Base-by-base conservation (phyloP, 2,888 invertebrate species). In the Metopia argyrocephala region DNA sequence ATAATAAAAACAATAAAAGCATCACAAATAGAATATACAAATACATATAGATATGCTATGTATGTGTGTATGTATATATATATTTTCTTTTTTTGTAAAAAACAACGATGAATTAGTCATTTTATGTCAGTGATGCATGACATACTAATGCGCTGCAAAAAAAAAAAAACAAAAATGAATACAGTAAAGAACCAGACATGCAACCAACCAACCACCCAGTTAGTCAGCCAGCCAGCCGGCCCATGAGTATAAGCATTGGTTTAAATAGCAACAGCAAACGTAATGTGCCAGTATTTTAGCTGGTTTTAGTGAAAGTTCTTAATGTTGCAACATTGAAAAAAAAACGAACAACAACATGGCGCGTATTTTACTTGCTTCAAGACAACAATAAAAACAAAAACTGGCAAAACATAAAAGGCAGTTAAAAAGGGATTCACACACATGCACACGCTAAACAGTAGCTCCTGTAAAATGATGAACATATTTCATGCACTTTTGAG, bases 401-500 rank as follows among this genome's bases (percentile, higher is more conserved):
- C 50, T 12, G 3, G 12, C 38, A 12, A 20, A 6, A 25, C 52
- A 45, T 21, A 70, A 31, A 50, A 12, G 48, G 62, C n/a, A 18
- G 27, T 20, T 21, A 7, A 66, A 20, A 73, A 66, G 31, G 54
- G 31, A 48, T 52, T 65, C 50, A n/a, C 54, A 61, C 78, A 78
- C 68, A 73, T 4, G 1, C 2, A 31, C 31, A 38, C 38, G 15
- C 15, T 12, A 12, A 38, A 38, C 9, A 38, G 9, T 38, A 38
- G 9, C 15, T 9, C 38, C 76, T 71, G 50, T n/a, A n/a, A 75
- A 81, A 78, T 74, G 73, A 80, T 81, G 76, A 76, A 82, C 83
- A 84, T 89, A 87, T 88, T 89, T 89, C 87, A 90, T 89, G 89
- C 89, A 87, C 88, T 89, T 89, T 88, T 90, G 89, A 89, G 87